Evolutionary conservation across 2,888 invertebrate genomes (phyloP).

Genomic region (Tigriopus californicus): DNA sequence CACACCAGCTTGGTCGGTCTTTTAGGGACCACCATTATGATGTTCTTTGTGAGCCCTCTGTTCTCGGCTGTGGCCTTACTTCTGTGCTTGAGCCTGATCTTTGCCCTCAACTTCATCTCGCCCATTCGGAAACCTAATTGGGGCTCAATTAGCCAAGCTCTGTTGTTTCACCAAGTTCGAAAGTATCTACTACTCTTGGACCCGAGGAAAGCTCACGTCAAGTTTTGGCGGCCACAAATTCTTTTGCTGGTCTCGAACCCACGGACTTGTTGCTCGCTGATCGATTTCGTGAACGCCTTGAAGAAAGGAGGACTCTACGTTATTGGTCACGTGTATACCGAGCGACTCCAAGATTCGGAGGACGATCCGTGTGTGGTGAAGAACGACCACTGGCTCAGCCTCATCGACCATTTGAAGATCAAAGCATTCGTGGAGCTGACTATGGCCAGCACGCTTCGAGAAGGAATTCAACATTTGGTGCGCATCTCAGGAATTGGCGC

Average conservation of each 20-base stretch:
- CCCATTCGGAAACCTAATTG: constrained; percentile 60
- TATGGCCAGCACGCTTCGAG: constrained; percentile 58
- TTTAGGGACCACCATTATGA: constrained; percentile 66
- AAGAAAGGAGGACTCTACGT: constrained; percentile 85
- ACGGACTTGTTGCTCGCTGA: constrained; percentile 67
- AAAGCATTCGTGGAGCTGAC: constrained; percentile 94
- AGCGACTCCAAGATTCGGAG: constrained; percentile 18
- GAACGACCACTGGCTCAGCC: constrained; percentile 48
- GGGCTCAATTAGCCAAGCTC: constrained; percentile 97
- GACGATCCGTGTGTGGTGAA: constrained; percentile 2
- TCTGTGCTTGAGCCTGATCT: constrained; percentile 47
- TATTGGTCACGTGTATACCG: constrained; percentile 59
- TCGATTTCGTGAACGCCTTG: constrained; percentile 91
- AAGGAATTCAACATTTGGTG: constrained; percentile 78
- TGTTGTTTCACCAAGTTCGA: constrained; percentile 90
- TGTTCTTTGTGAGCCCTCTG: constrained; percentile 71
- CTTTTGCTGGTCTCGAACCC: constrained; percentile 78
- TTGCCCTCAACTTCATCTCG: constrained; percentile 70
- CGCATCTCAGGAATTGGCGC: constrained; percentile 87
- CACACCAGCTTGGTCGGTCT: constrained; percentile 72
- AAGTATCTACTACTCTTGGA: constrained; percentile 91
- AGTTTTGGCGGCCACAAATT: constrained; percentile 97
- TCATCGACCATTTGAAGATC: constrained; percentile 82
- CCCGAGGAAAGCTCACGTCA: constrained; percentile 90
- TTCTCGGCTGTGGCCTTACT: constrained; percentile 63